Percentiles rank a stretch among this genome's conserved stretches.
Conservation (phyloP, 2,797 vertebrate genomes). For the Bovichtus variegatus region DNA sequence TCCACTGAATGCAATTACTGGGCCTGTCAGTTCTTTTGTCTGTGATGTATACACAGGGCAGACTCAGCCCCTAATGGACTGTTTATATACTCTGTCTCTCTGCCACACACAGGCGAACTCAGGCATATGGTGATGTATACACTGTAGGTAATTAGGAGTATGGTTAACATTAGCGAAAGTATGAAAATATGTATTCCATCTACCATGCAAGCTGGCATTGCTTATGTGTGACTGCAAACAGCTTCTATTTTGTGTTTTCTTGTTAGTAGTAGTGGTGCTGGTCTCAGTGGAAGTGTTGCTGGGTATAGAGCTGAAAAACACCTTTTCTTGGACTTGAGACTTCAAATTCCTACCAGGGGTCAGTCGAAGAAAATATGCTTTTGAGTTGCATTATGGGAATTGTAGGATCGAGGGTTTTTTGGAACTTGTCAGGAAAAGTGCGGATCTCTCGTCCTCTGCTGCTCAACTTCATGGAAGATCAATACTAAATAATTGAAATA, state of each 20-base stretch:
- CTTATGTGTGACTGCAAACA: conserved; percentile 13
- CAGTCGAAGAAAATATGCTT: too few relatives aligned
- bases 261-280: not conserved
- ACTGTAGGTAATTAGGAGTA: conserved; percentile 22
- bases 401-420: too few relatives aligned
- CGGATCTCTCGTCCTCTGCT: too few relatives aligned
- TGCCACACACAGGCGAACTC: conserved; percentile 10
- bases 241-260: not conserved
- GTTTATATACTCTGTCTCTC: conserved; percentile 33
- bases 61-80: conserved; percentile 44
- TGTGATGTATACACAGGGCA: conserved; percentile 63
- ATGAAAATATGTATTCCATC: conserved; percentile 31
- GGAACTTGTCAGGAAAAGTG: too few relatives aligned
- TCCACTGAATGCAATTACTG: conserved; percentile 78
- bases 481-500: too few relatives aligned
- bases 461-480: too few relatives aligned
- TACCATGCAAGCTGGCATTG: not conserved
- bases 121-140: conserved; percentile 23
- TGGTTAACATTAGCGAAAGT: conserved; percentile 28
- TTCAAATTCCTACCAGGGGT: too few relatives aligned
- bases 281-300: not conserved
- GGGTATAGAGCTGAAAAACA: not conserved
- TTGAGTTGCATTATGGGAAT: too few relatives aligned
- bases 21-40: conserved; percentile 70
- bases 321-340: too few relatives aligned